These are phyloP conservation scores for Benthochromis sp. DNA, from an alignment of 2,113 vertebrate genomes.

Conservation along the genomic window DNA sequence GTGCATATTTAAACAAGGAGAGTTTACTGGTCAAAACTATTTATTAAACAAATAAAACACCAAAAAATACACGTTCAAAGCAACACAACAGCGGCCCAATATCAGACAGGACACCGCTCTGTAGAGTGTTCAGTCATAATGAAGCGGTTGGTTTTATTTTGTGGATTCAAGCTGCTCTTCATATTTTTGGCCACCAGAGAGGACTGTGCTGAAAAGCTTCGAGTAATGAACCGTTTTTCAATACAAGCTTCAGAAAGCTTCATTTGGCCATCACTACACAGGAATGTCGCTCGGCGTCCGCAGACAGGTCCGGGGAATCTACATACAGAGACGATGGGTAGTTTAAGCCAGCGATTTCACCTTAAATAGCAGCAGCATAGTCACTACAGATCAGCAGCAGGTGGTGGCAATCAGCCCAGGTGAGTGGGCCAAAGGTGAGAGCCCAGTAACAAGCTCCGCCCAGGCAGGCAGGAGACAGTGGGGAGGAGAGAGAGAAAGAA, in stretches of 20 bases:
- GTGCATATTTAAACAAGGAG: background rate
- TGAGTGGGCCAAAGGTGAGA: background rate
- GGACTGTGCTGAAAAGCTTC: background rate
- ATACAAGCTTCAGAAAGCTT: fast-evolving
- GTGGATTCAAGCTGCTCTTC: background rate
- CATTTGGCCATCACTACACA: background rate
- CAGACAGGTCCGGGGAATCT: fast-evolving
- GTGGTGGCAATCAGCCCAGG: background rate
- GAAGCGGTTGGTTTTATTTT: background rate
- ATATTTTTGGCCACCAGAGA: background rate
- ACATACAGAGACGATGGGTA: background rate
- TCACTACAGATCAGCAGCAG: background rate
- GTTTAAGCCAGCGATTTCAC: background rate
- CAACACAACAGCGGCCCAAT: fast-evolving
- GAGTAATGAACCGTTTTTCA: background rate
- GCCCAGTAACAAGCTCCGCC: background rate
- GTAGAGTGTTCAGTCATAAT: fast-evolving
- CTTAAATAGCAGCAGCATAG: background rate
- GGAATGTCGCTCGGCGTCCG: background rate
- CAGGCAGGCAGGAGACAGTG: background rate
- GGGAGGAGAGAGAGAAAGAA: background rate
- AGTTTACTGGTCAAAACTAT: background rate
- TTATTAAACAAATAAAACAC: background rate
- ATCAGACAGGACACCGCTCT: fast-evolving
- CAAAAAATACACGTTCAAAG: background rate